Percentiles rank a stretch among this genome's conserved stretches.
Conservation (phyloP, 2,797 vertebrate genomes). For the Naso thynnoides region DNA sequence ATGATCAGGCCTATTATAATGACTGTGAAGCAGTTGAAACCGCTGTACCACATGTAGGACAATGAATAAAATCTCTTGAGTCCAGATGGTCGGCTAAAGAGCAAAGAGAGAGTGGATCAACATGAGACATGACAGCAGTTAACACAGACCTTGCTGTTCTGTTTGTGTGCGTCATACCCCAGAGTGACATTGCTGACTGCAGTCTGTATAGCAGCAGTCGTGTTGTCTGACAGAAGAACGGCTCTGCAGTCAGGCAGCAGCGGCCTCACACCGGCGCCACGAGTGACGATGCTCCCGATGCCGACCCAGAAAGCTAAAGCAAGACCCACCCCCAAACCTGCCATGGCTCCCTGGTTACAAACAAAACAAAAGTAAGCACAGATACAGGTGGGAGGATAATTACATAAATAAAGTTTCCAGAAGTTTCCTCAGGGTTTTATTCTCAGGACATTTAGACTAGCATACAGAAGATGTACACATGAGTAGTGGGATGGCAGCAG, state of each 20-base stretch:
- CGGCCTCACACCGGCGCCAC: rapidly evolving
- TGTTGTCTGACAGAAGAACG: constrained; percentile 65
- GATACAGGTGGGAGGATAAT: background rate
- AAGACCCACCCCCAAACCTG: constrained; percentile 88
- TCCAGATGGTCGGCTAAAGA: constrained; percentile 77
- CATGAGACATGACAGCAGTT: background rate
- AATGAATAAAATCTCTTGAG: constrained; percentile 89
- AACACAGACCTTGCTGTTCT: background rate
- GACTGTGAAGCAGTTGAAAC: constrained; percentile 90
- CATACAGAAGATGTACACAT: no score
- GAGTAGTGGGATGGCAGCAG: no score
- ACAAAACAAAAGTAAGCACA: background rate
- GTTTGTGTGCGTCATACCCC: constrained; percentile 35
- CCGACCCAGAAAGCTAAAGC: constrained; percentile 92
- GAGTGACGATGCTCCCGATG: constrained; percentile 87
- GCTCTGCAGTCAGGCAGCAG: constrained; percentile 39
- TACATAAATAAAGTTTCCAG: background rate
- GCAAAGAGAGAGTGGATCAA: constrained; percentile 3
- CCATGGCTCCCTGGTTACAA: constrained; percentile 86
- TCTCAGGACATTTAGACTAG: no score
- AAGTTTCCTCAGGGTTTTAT: no score
- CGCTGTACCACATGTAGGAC: constrained; percentile 98
- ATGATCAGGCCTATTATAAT: constrained; percentile 89
- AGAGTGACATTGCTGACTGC: constrained; percentile 61
- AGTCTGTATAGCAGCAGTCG: constrained; percentile 64